Evolutionary conservation across 2,113 vertebrate species (phyloP).

Genomic region (Scomber colias): DNA sequence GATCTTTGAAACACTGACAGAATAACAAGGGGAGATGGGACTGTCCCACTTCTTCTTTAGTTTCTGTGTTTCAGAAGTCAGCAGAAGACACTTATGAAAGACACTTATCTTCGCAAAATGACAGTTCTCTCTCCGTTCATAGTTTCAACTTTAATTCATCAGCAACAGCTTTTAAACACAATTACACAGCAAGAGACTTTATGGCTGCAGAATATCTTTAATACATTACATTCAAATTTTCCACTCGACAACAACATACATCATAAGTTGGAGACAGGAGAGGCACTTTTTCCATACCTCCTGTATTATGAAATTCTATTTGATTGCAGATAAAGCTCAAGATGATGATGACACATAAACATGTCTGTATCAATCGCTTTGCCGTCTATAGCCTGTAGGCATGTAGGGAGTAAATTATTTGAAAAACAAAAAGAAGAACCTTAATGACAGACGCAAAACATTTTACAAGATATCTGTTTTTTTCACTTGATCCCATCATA

Average conservation of each 20-base stretch:
- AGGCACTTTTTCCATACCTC: conserved; percentile 25
- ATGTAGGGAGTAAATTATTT: background rate
- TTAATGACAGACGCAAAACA: background rate
- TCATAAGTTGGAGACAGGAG: background rate
- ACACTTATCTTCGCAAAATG: no score
- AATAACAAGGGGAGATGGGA: background rate
- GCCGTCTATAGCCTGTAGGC: conserved; percentile 3
- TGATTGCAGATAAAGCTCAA: conserved; percentile 17
- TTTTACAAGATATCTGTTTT: background rate
- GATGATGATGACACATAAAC: conserved; percentile 7
- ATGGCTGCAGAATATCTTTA: no score
- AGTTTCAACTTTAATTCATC: no score
- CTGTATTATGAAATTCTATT: background rate
- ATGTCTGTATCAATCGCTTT: background rate
- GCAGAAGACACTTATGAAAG: no score
- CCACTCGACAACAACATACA: background rate
- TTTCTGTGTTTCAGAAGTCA: no score
- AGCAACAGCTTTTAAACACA: no score
- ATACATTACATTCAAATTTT: background rate
- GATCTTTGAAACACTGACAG: background rate
- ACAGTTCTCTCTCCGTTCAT: no score
- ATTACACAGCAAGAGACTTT: no score
- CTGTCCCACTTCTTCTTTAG: background rate
- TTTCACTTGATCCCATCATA: conserved; percentile 9
- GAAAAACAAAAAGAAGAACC: background rate